Base-by-base conservation (phyloP, 2,888 invertebrate species). In the Synergus laeviventris region DNA sequence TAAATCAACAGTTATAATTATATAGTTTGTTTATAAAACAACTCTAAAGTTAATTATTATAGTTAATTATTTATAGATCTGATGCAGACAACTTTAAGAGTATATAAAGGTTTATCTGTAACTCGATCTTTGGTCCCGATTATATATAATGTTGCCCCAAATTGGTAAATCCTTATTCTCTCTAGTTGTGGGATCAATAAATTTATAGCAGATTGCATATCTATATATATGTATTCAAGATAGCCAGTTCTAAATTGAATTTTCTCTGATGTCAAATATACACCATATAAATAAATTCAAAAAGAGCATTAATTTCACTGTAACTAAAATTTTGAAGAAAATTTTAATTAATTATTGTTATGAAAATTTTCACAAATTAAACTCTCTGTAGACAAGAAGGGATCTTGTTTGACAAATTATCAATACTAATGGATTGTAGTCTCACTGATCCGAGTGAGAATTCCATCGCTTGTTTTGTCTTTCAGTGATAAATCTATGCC, bases 91-190 rank as follows among this genome's bases (percentile, higher is more conserved):
- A 31, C 2, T 31, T 31, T 31, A 0, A 31, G 9, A 61, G n/a
- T 61, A 31, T 61, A 61, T 61, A 61, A 61, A 31, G n/a, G 38
- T 36, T 61, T 61, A 61, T 61, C 61, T n/a, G 8, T n/a, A 3
- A 18, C 62, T 38, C 31, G 31, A 31, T 31, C 36, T 38, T 38
- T 12, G 38, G n/a, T 62, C 64, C 4, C 5, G 21, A 18, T 64
- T 64, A 39, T n/a, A 61, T 36, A 31, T 16, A n/a, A 2, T 11
- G n/a, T 39, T 66, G 9, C 24, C 42, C 45, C 18, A 66, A 45
- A 66, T 62, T 62, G 62, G 18, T n/a, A 39, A 62, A 62, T 39
- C 62, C n/a, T 62, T 62, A 38, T 62, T 38, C 18, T 18, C 24
- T 66, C 45, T 9, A 9, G 16, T 66, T 45, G 45, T 16, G 14